These are phyloP conservation scores for Margarornis squamiger DNA, from an alignment of 2,797 vertebrate species.

Conservation along the genomic window DNA sequence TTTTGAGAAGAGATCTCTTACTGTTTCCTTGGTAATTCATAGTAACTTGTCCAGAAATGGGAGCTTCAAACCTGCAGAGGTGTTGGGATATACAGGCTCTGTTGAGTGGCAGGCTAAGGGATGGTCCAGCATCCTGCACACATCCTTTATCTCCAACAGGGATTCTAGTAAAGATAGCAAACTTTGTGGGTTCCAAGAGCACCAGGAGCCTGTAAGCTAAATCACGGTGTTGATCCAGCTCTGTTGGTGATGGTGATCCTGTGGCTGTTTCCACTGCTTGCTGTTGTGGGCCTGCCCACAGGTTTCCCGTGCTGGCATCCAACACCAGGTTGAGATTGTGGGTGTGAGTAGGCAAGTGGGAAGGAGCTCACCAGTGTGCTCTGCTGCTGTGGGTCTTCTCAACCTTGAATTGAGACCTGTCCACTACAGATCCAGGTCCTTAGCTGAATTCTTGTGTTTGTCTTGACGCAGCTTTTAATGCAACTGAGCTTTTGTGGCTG, in stretches of 20 bases:
- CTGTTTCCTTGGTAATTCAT: not conserved
- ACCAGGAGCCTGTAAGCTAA: not conserved
- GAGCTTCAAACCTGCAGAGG: not conserved
- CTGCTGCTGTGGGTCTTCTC: not conserved
- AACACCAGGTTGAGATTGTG: not conserved
- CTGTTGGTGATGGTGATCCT: accelerated
- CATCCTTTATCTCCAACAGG: not conserved
- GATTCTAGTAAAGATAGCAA: not conserved
- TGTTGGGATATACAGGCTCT: not conserved
- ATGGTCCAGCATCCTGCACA: not conserved
- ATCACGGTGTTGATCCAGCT: not conserved
- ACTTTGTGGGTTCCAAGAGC: not conserved
- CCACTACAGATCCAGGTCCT: not conserved
- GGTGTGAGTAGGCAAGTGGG: not conserved
- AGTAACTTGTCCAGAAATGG: not conserved
- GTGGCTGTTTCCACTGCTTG: accelerated
- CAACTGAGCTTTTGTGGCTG: not conserved
- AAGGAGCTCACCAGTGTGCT: not conserved
- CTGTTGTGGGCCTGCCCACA: not conserved
- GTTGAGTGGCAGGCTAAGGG: not conserved
- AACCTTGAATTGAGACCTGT: accelerated
- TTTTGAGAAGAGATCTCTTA: not conserved
- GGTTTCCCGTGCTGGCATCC: not conserved
- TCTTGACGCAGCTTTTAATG: not conserved
- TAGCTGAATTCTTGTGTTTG: not conserved